Base-by-base conservation (phyloP, 2,888 invertebrate species). In the Pasiphila rectangulata region DNA sequence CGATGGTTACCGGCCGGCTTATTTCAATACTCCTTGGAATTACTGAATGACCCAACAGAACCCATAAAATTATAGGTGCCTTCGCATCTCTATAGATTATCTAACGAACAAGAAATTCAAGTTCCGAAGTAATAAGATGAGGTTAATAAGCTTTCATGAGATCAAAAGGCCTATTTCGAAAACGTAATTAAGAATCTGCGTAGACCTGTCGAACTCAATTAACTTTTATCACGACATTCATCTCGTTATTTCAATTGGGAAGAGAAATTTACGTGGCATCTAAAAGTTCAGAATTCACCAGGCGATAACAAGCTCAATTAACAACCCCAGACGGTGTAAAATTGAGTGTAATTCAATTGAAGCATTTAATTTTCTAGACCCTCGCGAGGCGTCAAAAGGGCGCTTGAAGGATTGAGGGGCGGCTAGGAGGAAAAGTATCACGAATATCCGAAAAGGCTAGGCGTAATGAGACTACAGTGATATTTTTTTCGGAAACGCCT, bases 301-400 rank as follows among this genome's bases (percentile, higher is more conserved):
- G 67, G 63, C 63, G 48, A 75, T 65, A 76, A 72, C 57, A 49
- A 59, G 59, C 76, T 70, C 59, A 75, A 75, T 77, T 58, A 58
- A 38, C 41, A 58, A 56, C 55, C 49, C 51, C 51, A 37, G 57
- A 77, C 60, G 69, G 77, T 74, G 60, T 66, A 76, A 63, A 79
- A 78, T 83, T 61, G 61, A 64, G 61, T 72, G 64, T 73, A 74
- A 80, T 78, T 76, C 63, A 74, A 81, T 79, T 75, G 69, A 56
- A 64, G 57, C 73, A 66, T 83, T 83, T 76, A 83, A 85, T 84
- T 79, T 79, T 61, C 66, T 60, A 57, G 60, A 63, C 75, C 77
- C 79, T 69, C 66, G 56, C 62, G 66, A 76, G 72, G 82, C 76
- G 82, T 75, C 75, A 81, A 79, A 77, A 79, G 80, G 80, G 73